These are phyloP conservation scores for Semibalanus balanoides DNA, from an alignment of 1,140 invertebrate genomes.

Conservation along the genomic window DNA sequence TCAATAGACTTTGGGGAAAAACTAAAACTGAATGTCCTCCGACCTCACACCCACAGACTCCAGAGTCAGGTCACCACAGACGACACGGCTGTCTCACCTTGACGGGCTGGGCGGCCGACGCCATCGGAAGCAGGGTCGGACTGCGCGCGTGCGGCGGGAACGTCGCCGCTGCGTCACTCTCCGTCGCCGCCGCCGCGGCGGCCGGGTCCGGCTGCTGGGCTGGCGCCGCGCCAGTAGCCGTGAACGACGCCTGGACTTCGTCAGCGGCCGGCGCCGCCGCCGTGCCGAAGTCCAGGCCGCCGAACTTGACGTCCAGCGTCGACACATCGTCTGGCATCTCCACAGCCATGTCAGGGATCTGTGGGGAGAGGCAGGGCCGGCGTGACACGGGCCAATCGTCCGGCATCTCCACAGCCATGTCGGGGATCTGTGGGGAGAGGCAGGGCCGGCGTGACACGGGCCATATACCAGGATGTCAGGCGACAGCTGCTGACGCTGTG, in stretches of 20 bases:
- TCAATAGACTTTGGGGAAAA: no score
- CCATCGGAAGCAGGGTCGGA: not conserved
- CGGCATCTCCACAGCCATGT: slow-evolving; percentile 87
- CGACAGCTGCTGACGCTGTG: slow-evolving; percentile 70
- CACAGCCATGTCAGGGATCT: slow-evolving; percentile 82
- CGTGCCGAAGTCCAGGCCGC: slow-evolving; percentile 57
- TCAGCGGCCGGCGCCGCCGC: not conserved
- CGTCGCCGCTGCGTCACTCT: no score
- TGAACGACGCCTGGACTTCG: not conserved
- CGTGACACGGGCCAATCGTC: no score
- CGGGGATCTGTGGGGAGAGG: slow-evolving; percentile 50
- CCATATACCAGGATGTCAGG: slow-evolving; percentile 91
- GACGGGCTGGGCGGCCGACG: not conserved
- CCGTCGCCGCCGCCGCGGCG: no score
- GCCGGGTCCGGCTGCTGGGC: not conserved
- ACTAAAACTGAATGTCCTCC: no score
- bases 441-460: no score
- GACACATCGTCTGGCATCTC: slow-evolving; percentile 80
- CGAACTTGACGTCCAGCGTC: slow-evolving; percentile 85
- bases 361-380: not conserved
- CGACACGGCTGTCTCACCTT: not conserved
- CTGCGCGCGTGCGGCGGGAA: no score
- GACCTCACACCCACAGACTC: no score
- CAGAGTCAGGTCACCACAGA: no score
- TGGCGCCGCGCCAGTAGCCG: no score